Conservation (phyloP, 1,140 invertebrate genomes). For the Radopholus similis region DNA sequence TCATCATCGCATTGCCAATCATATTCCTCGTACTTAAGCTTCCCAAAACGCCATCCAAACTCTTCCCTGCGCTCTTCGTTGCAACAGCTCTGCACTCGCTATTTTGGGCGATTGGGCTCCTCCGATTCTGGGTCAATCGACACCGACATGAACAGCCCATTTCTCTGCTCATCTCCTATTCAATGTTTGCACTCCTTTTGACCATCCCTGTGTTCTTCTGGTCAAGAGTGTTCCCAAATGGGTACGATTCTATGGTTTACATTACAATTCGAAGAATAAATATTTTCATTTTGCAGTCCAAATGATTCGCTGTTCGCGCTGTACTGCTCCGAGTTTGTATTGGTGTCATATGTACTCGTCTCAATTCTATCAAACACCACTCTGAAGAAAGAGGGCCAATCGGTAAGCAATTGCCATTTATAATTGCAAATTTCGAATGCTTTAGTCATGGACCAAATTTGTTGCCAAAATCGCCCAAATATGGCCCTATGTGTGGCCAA, state of each 20-base stretch:
- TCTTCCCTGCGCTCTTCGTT: neutral
- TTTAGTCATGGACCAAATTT: constrained; percentile 25
- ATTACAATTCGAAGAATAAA: constrained; percentile 5
- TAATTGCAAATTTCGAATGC: constrained; percentile 22
- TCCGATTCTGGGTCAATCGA: constrained; percentile 19
- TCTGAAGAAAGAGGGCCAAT: constrained; percentile 26
- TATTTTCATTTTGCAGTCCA: constrained; percentile 16
- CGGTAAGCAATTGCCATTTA: constrained; percentile 24
- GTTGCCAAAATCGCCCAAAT: constrained; percentile 23
- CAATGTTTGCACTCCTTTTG: constrained; percentile 6
- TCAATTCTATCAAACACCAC: constrained; percentile 15
- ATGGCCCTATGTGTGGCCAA: constrained; percentile 81
- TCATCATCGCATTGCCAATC: neutral
- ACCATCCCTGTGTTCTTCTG: constrained; percentile 23
- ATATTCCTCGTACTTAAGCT: neutral
- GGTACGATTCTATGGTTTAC: constrained; percentile 19
- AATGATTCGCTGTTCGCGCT: constrained; percentile 10
- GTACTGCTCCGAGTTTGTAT: constrained; percentile 22
- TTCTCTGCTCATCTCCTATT: constrained; percentile 22
- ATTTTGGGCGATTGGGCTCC: constrained; percentile 14
- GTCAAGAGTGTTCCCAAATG: constrained; percentile 24
- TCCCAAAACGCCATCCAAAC: neutral
- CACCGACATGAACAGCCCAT: constrained; percentile 20
- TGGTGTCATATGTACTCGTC: constrained; percentile 3
- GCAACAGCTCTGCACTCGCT: neutral